Conservation (phyloP, 2,113 vertebrate species). For the Zonotrichia leucophrys region DNA sequence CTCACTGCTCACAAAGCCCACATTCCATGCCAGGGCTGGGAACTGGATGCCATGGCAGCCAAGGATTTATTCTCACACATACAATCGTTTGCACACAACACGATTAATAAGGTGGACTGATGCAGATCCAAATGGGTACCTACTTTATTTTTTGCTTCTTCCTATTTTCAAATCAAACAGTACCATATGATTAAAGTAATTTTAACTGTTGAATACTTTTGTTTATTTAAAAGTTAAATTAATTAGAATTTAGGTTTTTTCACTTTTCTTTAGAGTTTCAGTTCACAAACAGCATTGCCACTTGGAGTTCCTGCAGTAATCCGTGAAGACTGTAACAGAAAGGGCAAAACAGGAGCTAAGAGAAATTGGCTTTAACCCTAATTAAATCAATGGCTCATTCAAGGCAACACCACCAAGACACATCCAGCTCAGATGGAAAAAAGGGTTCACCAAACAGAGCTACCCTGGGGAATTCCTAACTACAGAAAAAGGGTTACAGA, state of each 20-base stretch:
- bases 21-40: neutral
- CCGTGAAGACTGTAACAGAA: neutral
- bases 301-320: neutral
- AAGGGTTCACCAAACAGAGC: neutral
- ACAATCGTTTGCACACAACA: neutral
- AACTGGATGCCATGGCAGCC: neutral
- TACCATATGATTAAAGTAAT: neutral
- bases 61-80: neutral
- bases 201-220: neutral
- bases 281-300: neutral
- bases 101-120: neutral
- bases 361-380: neutral
- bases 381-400: neutral
- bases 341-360: neutral
- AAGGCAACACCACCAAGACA: neutral
- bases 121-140: neutral
- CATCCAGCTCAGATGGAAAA: neutral
- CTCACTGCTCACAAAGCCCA: neutral
- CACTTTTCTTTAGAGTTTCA: neutral
- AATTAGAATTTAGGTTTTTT: neutral
- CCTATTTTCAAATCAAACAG: neutral
- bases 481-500: neutral
- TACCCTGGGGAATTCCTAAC: neutral
- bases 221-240: neutral
- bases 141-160: neutral